A percentile compares a stretch with the other conserved stretches of the same genome.
These are phyloP conservation scores for Trichopria drosophilae DNA, from an alignment of 2,888 invertebrate species.

Conservation along the genomic window DNA sequence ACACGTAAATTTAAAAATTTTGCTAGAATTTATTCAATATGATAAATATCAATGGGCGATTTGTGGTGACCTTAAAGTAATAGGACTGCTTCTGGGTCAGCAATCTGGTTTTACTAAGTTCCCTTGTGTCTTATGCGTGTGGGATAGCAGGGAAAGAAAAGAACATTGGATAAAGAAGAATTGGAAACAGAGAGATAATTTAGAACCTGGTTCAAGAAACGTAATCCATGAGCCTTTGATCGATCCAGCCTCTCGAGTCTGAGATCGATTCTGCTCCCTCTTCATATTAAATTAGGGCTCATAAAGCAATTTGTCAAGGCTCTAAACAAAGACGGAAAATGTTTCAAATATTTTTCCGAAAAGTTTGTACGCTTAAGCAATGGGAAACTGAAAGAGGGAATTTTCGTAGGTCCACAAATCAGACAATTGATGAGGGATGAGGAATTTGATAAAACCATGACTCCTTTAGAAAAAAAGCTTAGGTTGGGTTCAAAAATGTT, in stretches of 20 bases:
- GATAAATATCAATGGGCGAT: conserved; percentile 7
- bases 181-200: no score
- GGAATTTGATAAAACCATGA: conserved; percentile 1
- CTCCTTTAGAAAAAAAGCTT: neutral
- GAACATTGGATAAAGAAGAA: neutral
- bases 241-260: no score
- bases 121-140: no score
- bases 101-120: no score
- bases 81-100: conserved; percentile 3
- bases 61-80: conserved; percentile 9
- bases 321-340: no score
- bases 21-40: neutral
- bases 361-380: neutral
- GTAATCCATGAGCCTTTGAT: no score
- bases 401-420: conserved; percentile 1
- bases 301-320: no score
- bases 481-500: neutral
- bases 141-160: neutral
- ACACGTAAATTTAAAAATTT: neutral
- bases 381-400: neutral
- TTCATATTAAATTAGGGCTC: no score
- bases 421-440: neutral
- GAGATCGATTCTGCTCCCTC: no score
- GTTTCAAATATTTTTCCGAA: neutral
- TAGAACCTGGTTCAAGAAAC: no score